Evolutionary conservation across 2,888 invertebrate species (phyloP).

Genomic region (Cremastinae sp.): DNA sequence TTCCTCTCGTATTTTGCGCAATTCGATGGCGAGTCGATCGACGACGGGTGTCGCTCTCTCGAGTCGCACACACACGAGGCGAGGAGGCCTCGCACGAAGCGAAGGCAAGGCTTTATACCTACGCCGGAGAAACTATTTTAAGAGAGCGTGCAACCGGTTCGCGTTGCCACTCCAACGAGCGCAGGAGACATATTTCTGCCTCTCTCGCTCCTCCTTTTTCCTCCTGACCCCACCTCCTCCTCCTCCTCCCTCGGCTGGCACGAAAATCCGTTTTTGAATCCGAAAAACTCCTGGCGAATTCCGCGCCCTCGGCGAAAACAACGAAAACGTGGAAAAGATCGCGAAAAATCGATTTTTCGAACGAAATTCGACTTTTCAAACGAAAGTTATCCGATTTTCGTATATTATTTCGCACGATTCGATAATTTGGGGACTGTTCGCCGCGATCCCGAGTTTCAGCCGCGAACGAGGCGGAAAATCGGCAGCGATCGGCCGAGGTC

Average conservation of each 20-base stretch:
- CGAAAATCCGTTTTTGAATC: not conserved
- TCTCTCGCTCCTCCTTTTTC: slow-evolving; percentile 16
- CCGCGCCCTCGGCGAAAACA: not conserved
- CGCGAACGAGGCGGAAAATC: slow-evolving; percentile 13
- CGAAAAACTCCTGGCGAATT: not conserved
- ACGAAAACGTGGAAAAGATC: not conserved
- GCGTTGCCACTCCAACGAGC: slow-evolving; percentile 62
- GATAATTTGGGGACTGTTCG: slow-evolving; percentile 5
- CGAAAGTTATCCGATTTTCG: not conserved
- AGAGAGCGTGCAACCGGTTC: slow-evolving; percentile 72
- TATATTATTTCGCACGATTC: not conserved
- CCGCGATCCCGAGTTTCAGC: not conserved
- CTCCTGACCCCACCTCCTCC: slow-evolving; percentile 3
- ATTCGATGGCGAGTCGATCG: slow-evolving; percentile 19
- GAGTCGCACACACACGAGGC: slow-evolving; percentile 19
- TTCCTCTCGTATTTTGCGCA: too few species aligned
- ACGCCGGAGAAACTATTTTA: slow-evolving; percentile 73
- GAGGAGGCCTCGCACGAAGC: slow-evolving; percentile 6
- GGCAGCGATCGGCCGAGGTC: slow-evolving; percentile 57
- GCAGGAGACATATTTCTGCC: slow-evolving; percentile 63
- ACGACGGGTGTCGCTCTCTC: slow-evolving; percentile 42
- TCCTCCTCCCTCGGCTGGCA: not conserved
- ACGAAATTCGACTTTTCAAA: not conserved
- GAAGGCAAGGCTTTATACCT: slow-evolving; percentile 59
- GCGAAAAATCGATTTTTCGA: not conserved